Evolutionary conservation across 2,888 invertebrate species (phyloP).

Genomic region (Branchellion lobata): DNA sequence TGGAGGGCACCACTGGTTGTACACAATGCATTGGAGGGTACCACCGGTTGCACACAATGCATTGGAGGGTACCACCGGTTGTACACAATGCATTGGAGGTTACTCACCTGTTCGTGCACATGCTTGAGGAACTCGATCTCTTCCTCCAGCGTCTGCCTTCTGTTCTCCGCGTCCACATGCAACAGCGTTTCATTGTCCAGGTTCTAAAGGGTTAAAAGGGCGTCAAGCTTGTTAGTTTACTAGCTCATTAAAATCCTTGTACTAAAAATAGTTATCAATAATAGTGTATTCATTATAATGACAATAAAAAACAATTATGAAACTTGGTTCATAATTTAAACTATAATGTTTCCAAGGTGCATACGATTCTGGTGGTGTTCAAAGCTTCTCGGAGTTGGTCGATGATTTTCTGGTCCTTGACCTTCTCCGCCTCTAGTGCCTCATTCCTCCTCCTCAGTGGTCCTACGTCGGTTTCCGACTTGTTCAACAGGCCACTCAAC

Average conservation of each 20-base stretch:
- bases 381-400: slow-evolving; percentile 56
- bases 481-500: slow-evolving; percentile 62
- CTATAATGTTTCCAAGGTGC: no score
- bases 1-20: no score
- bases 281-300: background rate
- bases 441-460: slow-evolving; percentile 60
- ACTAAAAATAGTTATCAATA: background rate
- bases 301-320: background rate
- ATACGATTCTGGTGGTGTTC: slow-evolving; percentile 58
- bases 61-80: no score
- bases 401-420: slow-evolving; percentile 60
- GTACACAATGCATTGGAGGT: no score
- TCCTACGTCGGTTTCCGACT: slow-evolving; percentile 63
- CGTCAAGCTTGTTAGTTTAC: no score
- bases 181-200: slow-evolving; percentile 65
- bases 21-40: no score
- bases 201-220: slow-evolving; percentile 58
- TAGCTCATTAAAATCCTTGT: no score
- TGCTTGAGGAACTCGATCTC: slow-evolving; percentile 65
- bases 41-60: no score
- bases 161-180: slow-evolving; percentile 65
- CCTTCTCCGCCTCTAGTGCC: slow-evolving; percentile 57
- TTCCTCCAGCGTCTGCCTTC: slow-evolving; percentile 64
- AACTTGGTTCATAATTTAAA: no score
- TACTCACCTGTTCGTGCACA: slow-evolving; percentile 63